Evolutionary conservation across 2,113 vertebrate species (phyloP).

Genomic region (Bos javanicus): DNA sequence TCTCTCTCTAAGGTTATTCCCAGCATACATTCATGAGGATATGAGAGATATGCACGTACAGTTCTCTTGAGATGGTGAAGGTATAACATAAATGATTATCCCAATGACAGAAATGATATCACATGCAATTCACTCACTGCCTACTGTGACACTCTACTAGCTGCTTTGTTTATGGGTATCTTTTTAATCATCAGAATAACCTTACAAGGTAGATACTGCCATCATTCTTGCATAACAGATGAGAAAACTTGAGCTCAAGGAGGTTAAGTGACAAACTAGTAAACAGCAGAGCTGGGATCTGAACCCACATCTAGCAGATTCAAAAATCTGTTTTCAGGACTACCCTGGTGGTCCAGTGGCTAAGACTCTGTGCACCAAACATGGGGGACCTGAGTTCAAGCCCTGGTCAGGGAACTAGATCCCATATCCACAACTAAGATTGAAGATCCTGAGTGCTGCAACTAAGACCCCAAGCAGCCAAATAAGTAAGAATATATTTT

Average conservation of each 20-base stretch:
- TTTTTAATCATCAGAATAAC: slow-evolving; percentile 2
- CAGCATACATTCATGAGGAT: not conserved
- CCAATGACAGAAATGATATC: not conserved
- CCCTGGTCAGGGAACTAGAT: not conserved
- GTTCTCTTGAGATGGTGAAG: not conserved
- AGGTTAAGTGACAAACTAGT: not conserved
- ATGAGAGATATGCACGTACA: not conserved
- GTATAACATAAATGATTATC: not conserved
- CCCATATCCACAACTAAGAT: not conserved
- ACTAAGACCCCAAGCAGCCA: not conserved
- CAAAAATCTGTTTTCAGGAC: not conserved
- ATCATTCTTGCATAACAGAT: not conserved
- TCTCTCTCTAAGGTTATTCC: not conserved
- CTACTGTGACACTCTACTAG: not conserved
- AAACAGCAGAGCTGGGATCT: not conserved
- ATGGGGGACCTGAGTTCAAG: not conserved
- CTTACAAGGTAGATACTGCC: slow-evolving; percentile 4
- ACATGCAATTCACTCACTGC: not conserved
- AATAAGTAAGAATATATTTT: not conserved
- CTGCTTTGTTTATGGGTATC: not conserved
- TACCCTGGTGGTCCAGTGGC: not conserved
- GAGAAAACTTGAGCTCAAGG: not conserved
- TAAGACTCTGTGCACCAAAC: not conserved
- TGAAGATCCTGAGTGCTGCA: not conserved
- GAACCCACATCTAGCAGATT: not conserved